phyloP scores from a whole-genome alignment of 2,113 vertebrate genomes.

The Nothoprocta pentlandii region DNA sequence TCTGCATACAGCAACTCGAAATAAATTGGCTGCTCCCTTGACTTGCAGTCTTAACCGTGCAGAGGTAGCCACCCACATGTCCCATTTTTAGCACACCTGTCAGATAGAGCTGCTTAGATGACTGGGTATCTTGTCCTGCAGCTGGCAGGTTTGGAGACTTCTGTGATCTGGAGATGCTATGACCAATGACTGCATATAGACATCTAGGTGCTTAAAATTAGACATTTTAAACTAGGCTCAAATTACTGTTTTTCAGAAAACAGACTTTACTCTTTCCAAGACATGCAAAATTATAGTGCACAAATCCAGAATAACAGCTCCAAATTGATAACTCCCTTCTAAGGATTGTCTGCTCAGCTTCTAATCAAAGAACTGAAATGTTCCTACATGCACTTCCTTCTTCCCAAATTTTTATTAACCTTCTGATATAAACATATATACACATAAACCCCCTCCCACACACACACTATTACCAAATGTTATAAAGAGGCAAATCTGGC shows the following conservation, averaged over 20 bases:
- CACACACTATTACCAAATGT: not conserved
- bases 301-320: not conserved
- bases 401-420: not conserved
- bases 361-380: not conserved
- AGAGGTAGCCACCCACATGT: rapidly evolving
- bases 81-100: not conserved
- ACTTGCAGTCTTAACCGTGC: not conserved
- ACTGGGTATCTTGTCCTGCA: not conserved
- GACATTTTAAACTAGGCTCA: rapidly evolving
- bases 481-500: not conserved
- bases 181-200: rapidly evolving
- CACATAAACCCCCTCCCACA: not conserved
- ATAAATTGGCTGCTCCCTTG: not conserved
- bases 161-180: not conserved
- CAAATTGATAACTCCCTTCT: not conserved
- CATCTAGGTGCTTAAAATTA: rapidly evolving
- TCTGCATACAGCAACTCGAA: not conserved
- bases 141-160: not conserved
- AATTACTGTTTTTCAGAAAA: not conserved
- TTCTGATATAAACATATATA: not conserved
- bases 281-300: not conserved
- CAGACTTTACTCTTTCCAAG: not conserved
- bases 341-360: not conserved
- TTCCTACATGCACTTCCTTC: not conserved
- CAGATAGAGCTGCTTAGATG: not conserved